Evolutionary conservation across 2,797 vertebrate genomes (phyloP).

Genomic region (Poeciliopsis turneri): DNA sequence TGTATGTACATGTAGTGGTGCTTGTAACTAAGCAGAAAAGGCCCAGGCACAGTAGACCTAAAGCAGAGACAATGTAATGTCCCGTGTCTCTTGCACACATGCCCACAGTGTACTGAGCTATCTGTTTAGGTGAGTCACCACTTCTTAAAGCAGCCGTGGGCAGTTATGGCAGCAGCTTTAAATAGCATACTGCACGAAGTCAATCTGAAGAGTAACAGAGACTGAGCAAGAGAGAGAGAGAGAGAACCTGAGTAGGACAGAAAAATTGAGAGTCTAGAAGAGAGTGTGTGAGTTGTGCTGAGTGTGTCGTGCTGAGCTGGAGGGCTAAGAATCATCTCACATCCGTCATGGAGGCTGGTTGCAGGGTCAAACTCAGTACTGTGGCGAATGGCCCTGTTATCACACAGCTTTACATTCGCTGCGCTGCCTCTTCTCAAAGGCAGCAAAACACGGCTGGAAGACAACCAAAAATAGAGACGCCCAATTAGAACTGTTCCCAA

Average conservation of each 20-base stretch:
- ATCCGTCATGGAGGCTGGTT: constrained; percentile 82
- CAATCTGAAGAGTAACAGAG: constrained; percentile 60
- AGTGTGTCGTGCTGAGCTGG: constrained; percentile 70
- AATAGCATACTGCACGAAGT: constrained; percentile 65
- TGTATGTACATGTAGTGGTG: constrained; percentile 43
- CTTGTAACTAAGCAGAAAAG: constrained; percentile 64
- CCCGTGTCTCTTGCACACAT: constrained; percentile 12
- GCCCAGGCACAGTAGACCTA: constrained; percentile 49
- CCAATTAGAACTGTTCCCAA: constrained; percentile 80
- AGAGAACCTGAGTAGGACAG: constrained; percentile 28
- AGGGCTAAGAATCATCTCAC: constrained; percentile 77
- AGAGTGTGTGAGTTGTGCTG: constrained; percentile 66
- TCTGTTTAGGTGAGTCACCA: constrained; percentile 78
- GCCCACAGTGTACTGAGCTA: constrained; percentile 50
- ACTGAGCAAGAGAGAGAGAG: constrained; percentile 22
- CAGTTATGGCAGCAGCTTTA: constrained; percentile 73
- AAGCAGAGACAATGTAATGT: constrained; percentile 69
- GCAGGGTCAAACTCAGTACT: constrained; percentile 81
- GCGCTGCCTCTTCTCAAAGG: constrained; percentile 74
- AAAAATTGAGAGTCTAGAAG: constrained; percentile 50
- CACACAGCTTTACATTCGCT: constrained; percentile 76
- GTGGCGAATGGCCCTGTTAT: constrained; percentile 79
- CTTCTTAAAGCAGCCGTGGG: constrained; percentile 78
- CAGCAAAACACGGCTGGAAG: constrained; percentile 76
- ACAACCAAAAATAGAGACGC: constrained; percentile 79